A percentile compares a stretch with the other conserved stretches of the same genome.
Conservation (phyloP, 2,888 invertebrate species). For the Drosophila acutilabella region DNA sequence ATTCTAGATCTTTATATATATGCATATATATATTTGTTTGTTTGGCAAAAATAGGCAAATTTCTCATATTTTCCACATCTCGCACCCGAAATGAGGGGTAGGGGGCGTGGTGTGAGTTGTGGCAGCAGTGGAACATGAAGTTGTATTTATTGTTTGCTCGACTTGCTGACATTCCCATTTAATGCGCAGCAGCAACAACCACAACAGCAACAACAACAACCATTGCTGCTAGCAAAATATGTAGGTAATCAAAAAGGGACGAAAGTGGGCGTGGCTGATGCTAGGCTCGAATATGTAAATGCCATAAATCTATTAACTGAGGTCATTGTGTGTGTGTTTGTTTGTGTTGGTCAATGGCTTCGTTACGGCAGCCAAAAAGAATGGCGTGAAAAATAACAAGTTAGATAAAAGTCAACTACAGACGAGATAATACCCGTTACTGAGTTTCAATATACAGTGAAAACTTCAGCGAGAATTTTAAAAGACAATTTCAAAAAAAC, state of each 20-base stretch:
- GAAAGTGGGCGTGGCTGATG: conserved; percentile 11
- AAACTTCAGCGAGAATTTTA: no score
- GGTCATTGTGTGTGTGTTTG: conserved; percentile 35
- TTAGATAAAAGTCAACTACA: background rate
- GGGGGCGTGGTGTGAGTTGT: background rate
- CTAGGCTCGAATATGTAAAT: conserved; percentile 57
- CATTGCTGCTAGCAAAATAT: conserved; percentile 35
- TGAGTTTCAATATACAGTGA: no score
- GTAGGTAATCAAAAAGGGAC: conserved; percentile 48
- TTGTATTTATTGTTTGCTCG: conserved; percentile 63
- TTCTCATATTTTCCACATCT: conserved; percentile 35
- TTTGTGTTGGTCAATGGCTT: conserved; percentile 48
- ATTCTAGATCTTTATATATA: background rate
- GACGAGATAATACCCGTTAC: background rate
- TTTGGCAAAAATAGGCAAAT: conserved; percentile 50
- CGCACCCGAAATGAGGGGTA: background rate
- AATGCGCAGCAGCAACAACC: conserved; percentile 46
- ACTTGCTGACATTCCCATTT: conserved; percentile 69
- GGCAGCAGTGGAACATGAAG: conserved; percentile 10
- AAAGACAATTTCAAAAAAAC: no score
- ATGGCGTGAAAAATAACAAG: background rate
- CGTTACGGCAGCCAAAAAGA: conserved; percentile 32
- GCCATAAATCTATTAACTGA: conserved; percentile 63
- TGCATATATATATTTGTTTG: background rate
- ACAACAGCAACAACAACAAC: conserved; percentile 17